Percentiles rank a stretch among this genome's conserved stretches.
Conservation (phyloP, 2,888 invertebrate species). For the Coecobrya sp. region DNA sequence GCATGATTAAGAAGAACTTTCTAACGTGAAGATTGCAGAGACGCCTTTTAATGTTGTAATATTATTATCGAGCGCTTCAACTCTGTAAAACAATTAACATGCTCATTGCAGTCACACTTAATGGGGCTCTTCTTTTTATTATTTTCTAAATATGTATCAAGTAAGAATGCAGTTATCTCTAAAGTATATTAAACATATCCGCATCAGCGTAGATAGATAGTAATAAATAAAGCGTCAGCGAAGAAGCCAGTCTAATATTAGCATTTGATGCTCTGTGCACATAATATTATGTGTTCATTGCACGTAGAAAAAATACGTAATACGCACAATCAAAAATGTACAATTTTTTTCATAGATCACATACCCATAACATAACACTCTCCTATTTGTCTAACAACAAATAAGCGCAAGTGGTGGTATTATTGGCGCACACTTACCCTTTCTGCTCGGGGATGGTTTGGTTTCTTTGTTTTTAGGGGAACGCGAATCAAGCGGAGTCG, state of each 20-base stretch:
- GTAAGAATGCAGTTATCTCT: neutral
- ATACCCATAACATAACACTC: conserved; percentile 16
- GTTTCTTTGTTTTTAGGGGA: conserved; percentile 17
- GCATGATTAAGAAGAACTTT: conserved; percentile 76
- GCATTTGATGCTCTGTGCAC: neutral
- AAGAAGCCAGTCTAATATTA: conserved; percentile 24
- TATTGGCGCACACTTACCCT: neutral
- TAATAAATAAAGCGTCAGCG: neutral
- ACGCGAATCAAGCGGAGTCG: neutral
- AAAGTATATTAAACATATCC: conserved; percentile 4
- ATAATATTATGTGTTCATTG: neutral
- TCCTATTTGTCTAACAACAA: neutral
- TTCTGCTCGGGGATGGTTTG: neutral
- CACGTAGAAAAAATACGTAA: neutral
- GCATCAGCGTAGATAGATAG: conserved; percentile 5
- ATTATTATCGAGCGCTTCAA: conserved; percentile 62
- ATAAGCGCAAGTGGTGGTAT: neutral
- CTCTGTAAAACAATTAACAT: conserved; percentile 73
- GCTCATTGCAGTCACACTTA: conserved; percentile 67
- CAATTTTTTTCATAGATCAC: conserved; percentile 21
- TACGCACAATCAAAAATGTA: neutral
- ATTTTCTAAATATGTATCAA: conserved; percentile 43
- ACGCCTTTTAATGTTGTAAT: conserved; percentile 71
- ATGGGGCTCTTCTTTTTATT: conserved; percentile 31
- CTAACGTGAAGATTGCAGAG: conserved; percentile 72